These are phyloP conservation scores for Epinephelus awoara DNA, from an alignment of 2,797 vertebrate species.

Conservation along the genomic window DNA sequence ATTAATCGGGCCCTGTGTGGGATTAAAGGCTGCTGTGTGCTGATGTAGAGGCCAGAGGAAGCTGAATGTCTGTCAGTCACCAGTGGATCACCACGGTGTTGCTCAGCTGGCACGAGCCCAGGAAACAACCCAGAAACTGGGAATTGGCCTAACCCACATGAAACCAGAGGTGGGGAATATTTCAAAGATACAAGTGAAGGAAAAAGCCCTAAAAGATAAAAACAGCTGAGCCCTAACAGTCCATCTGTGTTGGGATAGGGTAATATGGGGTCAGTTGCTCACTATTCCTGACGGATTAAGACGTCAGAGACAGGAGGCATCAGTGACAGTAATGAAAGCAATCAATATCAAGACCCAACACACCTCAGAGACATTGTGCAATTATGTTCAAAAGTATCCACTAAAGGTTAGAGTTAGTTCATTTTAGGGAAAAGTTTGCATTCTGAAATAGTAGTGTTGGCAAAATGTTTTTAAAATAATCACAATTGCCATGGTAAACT, in stretches of 20 bases:
- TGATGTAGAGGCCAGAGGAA: constrained; percentile 58
- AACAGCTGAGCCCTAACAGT: constrained; percentile 10
- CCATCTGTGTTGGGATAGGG: not conserved
- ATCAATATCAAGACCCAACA: constrained; percentile 38
- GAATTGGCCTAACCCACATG: constrained; percentile 56
- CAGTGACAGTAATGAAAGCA: constrained; percentile 42
- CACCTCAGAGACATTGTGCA: not conserved
- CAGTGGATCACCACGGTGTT: constrained; percentile 9
- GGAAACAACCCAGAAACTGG: constrained; percentile 47
- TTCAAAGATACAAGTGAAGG: constrained; percentile 21
- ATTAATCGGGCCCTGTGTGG: constrained; percentile 81
- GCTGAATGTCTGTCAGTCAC: constrained; percentile 50
- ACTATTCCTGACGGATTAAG: constrained; percentile 1
- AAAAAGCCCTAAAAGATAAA: not conserved
- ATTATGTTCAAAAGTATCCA: not conserved
- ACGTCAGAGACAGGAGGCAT: not conserved
- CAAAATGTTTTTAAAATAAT: no score
- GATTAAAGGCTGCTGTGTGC: constrained; percentile 79
- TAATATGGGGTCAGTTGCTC: not conserved
- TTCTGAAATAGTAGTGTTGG: not conserved
- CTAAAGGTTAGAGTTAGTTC: no score
- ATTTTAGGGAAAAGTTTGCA: not conserved
- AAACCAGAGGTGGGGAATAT: constrained; percentile 32
- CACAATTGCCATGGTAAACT: not conserved
- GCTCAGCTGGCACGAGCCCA: constrained; percentile 1